A percentile compares a stretch with the other conserved stretches of the same genome.
These are phyloP conservation scores for Campoletis raptor DNA, from an alignment of 2,888 invertebrate species.

Conservation along the genomic window DNA sequence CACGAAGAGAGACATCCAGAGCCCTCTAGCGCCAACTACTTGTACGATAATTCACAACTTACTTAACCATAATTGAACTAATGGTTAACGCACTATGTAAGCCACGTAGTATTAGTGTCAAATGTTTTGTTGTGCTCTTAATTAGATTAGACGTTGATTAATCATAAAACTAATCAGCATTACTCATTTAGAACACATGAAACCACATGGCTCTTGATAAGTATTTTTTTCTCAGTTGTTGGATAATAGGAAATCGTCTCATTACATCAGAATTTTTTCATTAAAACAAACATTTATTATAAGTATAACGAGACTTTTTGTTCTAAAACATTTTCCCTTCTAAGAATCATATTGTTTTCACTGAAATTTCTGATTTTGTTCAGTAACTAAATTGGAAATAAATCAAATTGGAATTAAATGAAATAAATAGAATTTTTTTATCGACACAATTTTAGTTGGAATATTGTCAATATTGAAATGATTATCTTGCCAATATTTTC, in stretches of 20 bases:
- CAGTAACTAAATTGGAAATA: background rate
- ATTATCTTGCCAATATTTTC: background rate
- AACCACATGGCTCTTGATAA: background rate
- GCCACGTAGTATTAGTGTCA: slow-evolving; percentile 1
- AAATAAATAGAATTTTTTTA: background rate
- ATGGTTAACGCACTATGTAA: slow-evolving; percentile 59
- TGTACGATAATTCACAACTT: slow-evolving; percentile 70
- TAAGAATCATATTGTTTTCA: too few relatives aligned
- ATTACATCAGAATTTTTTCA: background rate
- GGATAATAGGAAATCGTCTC: background rate
- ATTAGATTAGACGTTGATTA: slow-evolving; percentile 5
- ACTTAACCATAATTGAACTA: slow-evolving; percentile 70
- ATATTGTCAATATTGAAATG: background rate
- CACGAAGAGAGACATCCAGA: slow-evolving; percentile 39
- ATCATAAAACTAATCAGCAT: background rate
- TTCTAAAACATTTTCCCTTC: background rate
- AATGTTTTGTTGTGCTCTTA: slow-evolving; percentile 12
- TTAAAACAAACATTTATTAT: background rate
- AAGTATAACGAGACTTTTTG: background rate
- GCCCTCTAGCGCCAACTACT: slow-evolving; percentile 61
- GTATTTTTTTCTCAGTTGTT: background rate
- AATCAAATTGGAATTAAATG: background rate
- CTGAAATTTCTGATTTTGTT: background rate
- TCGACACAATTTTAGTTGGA: background rate
- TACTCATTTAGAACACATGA: background rate